These are phyloP conservation scores for Callinectes sapidus DNA, from an alignment of 2,888 invertebrate species.

Conservation along the genomic window DNA sequence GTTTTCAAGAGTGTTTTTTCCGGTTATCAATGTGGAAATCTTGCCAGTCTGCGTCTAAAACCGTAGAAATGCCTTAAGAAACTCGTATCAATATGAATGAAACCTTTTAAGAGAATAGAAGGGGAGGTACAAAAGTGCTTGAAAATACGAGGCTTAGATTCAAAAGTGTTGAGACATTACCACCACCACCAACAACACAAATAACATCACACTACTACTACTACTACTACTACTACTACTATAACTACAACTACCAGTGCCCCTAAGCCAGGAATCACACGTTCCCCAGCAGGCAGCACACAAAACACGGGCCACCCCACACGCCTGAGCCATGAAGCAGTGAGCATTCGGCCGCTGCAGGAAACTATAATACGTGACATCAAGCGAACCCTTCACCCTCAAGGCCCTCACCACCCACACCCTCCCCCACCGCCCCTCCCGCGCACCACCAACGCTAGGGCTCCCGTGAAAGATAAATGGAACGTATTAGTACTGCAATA, in stretches of 20 bases:
- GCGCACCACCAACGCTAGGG: neutral
- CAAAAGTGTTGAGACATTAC: neutral
- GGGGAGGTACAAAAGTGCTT: no score
- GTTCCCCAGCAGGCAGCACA: neutral
- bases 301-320: neutral
- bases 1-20: no score
- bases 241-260: neutral
- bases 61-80: no score
- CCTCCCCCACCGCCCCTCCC: neutral
- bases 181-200: neutral
- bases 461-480: conserved; percentile 24
- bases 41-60: no score
- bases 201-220: neutral
- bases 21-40: no score
- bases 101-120: no score
- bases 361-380: neutral
- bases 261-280: neutral
- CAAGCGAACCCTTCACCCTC: neutral
- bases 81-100: no score
- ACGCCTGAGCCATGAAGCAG: conserved; percentile 14
- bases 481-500: conserved; percentile 27
- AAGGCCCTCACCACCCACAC: neutral
- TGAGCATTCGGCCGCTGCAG: neutral
- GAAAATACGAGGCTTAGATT: neutral
- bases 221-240: conserved; percentile 7